Percentiles rank a stretch among this genome's conserved stretches.
Evolutionary conservation across 2,888 invertebrate genomes (phyloP).

Genomic region (Drosophila melanosoma): DNA sequence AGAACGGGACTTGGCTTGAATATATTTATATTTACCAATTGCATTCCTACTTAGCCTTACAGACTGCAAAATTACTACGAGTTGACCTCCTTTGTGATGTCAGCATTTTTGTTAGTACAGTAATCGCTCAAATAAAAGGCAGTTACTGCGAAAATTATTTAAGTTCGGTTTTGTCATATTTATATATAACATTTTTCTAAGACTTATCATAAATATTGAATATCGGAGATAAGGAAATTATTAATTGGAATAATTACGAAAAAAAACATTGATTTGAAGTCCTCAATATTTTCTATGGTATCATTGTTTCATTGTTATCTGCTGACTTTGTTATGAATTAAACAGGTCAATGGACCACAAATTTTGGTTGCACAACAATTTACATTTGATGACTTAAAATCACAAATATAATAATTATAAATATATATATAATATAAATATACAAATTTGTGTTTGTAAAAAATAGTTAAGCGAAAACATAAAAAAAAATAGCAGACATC

Average conservation of each 20-base stretch:
- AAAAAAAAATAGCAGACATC: background rate
- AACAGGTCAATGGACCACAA: slow-evolving; percentile 25
- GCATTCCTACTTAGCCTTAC: background rate
- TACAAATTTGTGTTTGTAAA: background rate
- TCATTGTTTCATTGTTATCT: slow-evolving; percentile 1
- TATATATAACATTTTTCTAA: too few species aligned
- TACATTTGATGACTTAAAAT: background rate
- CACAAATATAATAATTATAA: background rate
- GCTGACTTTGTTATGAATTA: slow-evolving; percentile 1
- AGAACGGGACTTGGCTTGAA: background rate
- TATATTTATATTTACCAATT: slow-evolving; percentile 7
- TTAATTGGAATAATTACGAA: background rate
- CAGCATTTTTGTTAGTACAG: slow-evolving; percentile 17
- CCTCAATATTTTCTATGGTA: background rate
- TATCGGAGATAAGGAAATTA: background rate
- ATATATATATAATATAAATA: background rate
- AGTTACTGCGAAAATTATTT: background rate
- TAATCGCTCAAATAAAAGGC: background rate
- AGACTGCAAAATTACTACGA: background rate
- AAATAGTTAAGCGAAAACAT: background rate
- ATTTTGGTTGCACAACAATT: slow-evolving; percentile 9
- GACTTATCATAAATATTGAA: too few species aligned
- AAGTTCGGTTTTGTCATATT: background rate
- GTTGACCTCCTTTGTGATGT: slow-evolving; percentile 1
- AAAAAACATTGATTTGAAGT: background rate